phyloP scores from a whole-genome alignment of 92 coral and sea anemone genomes.

The Zoanthus sociatus region DNA sequence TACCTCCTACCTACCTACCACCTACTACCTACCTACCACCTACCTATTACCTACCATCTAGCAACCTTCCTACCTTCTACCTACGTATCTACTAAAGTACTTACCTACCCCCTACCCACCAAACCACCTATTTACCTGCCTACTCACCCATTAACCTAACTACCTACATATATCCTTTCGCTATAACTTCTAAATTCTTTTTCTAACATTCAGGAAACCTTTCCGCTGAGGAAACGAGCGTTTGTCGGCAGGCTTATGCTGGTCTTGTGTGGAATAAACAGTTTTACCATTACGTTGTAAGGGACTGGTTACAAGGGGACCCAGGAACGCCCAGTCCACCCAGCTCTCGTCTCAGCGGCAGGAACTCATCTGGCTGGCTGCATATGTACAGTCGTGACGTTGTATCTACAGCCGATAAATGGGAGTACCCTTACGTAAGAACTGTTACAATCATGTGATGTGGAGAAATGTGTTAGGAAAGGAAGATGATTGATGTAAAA shows the following conservation, averaged over 20 bases:
- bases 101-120: too few species aligned
- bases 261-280: constrained; percentile 98
- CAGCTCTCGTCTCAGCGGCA: constrained; percentile 68
- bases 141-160: constrained; percentile 42
- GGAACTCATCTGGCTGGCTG: constrained; percentile 90
- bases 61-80: too few species aligned
- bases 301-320: constrained; percentile 94
- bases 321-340: constrained; percentile 88
- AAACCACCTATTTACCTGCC: not conserved
- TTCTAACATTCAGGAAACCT: too few species aligned
- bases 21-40: too few species aligned
- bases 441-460: too few species aligned
- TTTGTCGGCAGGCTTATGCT: constrained; percentile 95
- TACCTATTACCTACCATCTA: too few species aligned
- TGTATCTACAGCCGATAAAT: constrained; percentile 97
- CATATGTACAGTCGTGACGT: constrained; percentile 91
- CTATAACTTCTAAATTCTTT: too few species aligned
- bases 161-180: too few species aligned
- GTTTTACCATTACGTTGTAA: constrained; percentile 92
- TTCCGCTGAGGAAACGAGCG: constrained; percentile 73
- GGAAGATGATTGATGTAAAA: too few species aligned
- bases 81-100: too few species aligned
- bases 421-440: constrained; percentile 99
- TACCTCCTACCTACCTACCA: too few species aligned
- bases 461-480: too few species aligned